Conservation (phyloP, 1,140 invertebrate genomes). For the Heliothis virescens region DNA sequence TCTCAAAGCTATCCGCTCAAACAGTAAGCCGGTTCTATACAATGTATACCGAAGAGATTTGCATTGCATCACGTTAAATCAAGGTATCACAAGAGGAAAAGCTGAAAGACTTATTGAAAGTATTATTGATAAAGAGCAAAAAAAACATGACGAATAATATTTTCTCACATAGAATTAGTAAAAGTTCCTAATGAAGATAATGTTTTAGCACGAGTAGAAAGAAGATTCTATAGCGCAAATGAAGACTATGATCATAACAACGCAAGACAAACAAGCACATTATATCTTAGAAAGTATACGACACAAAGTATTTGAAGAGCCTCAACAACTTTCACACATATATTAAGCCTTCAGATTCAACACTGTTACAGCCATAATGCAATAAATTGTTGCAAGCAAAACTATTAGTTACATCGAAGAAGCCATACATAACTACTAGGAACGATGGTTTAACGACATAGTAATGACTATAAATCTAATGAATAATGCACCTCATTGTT, state of each 20-base stretch:
- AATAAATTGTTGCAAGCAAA: background rate
- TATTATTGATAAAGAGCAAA: background rate
- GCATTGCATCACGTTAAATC: background rate
- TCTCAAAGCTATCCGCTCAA: background rate
- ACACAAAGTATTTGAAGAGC: too few relatives aligned
- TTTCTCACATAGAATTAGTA: too few relatives aligned
- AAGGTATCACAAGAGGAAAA: slow-evolving; percentile 1
- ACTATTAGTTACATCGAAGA: background rate
- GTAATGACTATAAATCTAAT: background rate
- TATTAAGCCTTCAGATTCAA: too few relatives aligned
- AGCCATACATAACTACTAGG: background rate
- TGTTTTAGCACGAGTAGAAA: too few relatives aligned
- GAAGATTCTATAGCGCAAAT: too few relatives aligned
- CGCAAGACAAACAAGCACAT: too few relatives aligned
- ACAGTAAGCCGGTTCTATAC: slow-evolving; percentile 2
- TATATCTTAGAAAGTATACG: too few relatives aligned
- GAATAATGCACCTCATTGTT: slow-evolving; percentile 17
- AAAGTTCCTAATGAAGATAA: too few relatives aligned
- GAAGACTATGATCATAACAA: too few relatives aligned
- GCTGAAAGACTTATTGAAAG: background rate
- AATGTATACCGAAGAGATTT: slow-evolving; percentile 7
- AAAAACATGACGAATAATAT: background rate
- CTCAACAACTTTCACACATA: too few relatives aligned
- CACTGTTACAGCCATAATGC: too few relatives aligned
- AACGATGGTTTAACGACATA: slow-evolving; percentile 8